Evolutionary conservation across 2,113 vertebrate species (phyloP), one percentile per base, ranked within the genome.

Genomic region (Scortum barcoo): DNA sequence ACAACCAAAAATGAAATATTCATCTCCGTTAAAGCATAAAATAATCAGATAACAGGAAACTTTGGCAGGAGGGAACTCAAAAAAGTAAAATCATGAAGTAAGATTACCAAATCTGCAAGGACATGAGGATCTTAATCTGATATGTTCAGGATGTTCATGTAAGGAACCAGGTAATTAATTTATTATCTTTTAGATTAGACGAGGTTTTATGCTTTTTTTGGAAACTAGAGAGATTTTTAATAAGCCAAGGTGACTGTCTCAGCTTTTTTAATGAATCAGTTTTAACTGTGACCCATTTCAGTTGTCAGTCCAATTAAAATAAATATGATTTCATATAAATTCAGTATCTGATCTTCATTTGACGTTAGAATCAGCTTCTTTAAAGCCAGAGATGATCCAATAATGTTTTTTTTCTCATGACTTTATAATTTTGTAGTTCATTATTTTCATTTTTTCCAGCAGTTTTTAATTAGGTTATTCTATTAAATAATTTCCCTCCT

Each of bases 161-260:
- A 9, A 36, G 50, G 4, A 70, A 24, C 20, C 44, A 51, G 44
- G 22, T 26, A 53, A 63, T 76, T 42, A 22, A 26, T 54, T 22
- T 22, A 16, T 63, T 66, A 76, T 56, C 74, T 76, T 22, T 6
- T n/a, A 57, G 50, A 76, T 57, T 7, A n/a, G 1, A 54, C 20
- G 1, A 1, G 14, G 12, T 24, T 40, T 42, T 1, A 1, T 4
- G 28, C 30, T 30, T 17, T 48, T 66, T 66, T 48, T 2, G 3
- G 30, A 17, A 28, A 11, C 40, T 42, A 9, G 13, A 44, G 42
- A 44, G 42, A 44, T 44, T 61, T 62, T 62, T 14, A 26, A 56
- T 24, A 42, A 36, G 26, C 17, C 30, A 30, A 30, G 5, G 51
- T 7, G 3, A 42, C 50, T 54, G 46, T 33, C 8, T 40, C 51